Conservation (phyloP, 1,140 invertebrate species). For the Lasioglossum baleicum region DNA sequence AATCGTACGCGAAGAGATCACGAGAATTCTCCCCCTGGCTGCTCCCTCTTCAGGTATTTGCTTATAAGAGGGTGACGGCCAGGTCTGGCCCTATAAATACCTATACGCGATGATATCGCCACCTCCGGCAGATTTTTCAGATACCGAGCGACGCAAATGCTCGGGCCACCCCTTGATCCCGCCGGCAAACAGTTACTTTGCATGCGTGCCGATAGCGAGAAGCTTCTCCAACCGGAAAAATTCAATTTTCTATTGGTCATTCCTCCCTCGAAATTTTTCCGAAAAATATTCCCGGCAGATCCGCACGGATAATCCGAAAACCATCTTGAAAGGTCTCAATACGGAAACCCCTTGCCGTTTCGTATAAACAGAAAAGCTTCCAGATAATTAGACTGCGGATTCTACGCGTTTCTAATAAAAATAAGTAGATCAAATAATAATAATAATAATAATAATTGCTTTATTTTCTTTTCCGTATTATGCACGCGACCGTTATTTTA, state of each 20-base stretch:
- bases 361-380: no score
- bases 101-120: slow-evolving; percentile 56
- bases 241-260: not conserved
- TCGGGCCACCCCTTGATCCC: not conserved
- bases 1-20: slow-evolving; percentile 77
- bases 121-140: slow-evolving; percentile 52
- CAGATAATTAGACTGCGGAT: no score
- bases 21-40: slow-evolving; percentile 76
- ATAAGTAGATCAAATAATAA: no score
- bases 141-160: slow-evolving; percentile 17
- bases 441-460: no score
- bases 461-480: no score
- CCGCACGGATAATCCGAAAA: no score
- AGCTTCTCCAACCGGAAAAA: not conserved
- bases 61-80: slow-evolving; percentile 61
- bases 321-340: no score
- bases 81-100: slow-evolving; percentile 59
- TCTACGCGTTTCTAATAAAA: no score
- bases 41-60: slow-evolving; percentile 62
- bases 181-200: not conserved
- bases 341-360: no score
- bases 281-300: no score
- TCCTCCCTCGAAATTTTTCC: not conserved
- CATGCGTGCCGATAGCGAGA: not conserved
- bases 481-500: not conserved